Base-by-base conservation (phyloP, 2,797 vertebrate genomes). In the Parauchenoglanis ngamensis region DNA sequence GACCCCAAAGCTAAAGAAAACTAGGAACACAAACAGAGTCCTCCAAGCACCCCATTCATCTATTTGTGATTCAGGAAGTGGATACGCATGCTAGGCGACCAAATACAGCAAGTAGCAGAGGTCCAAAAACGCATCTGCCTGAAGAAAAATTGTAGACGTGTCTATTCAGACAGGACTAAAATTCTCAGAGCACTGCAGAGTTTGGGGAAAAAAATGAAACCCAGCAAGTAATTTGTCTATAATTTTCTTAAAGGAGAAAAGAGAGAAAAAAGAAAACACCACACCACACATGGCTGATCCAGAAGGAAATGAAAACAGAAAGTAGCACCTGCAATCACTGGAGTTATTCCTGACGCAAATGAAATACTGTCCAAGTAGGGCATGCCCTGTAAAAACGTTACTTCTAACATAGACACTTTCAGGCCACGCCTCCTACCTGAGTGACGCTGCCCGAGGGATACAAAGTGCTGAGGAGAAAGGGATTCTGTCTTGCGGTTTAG, bases 401-500 rank as follows among this genome's bases (percentile, higher is more conserved):
- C 31, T 21, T 40, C 31, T 70, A 70, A 40, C 17, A 70, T 46
- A 46, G 3, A 67, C 31, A 31, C 10, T 28, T 83, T 68, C 61
- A 21, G 63, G 81, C 23, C 81, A 83, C 46, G n/a, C 63, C 63
- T 28, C 81, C 63, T 83, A 68, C 63, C 63, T 54, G 44, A 65
- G 7, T 65, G 25, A 46, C 25, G 21, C 13, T 44, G 0, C 15
- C 0, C 6, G 40, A 23, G 54, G 6, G n/a, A 77, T 8, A 11
- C n/a, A 77, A 54, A 80, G 21, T 13, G 21, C 11, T 6, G 5
- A 63, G 17, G 1, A 25, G 7, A 7, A 59, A 40, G 21, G 0
- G 40, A 63, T 28, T 35, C 54, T 4, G 28, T 59, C 54, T n/a
- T 15, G 31, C 12, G 7, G 23, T 61, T 44, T 3, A 80, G 1